Base-by-base conservation (phyloP, 2,113 vertebrate genomes). In the Percopsis transmontana region DNA sequence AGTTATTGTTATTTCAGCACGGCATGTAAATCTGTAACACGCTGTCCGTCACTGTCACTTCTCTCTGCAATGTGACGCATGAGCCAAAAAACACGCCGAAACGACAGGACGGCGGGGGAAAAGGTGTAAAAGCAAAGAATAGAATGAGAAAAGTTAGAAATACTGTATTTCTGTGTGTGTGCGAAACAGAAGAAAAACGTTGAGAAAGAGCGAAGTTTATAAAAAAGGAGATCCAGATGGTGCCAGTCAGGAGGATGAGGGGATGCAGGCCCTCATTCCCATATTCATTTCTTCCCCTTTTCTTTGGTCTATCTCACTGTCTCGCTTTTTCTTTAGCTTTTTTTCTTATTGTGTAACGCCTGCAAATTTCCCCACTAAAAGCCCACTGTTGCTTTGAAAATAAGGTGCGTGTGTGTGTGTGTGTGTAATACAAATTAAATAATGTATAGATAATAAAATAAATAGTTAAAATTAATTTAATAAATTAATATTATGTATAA, bases 1-100 rank as follows among this genome's bases (percentile, higher is more conserved):
- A 74, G 83, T 88, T 91, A 87, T 89, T 90, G 88, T 83, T 78
- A 61, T 89, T 85, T 89, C 77, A 68, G 72, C 68, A 64, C 65
- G 71, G 76, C 76, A 72, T 79, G 81, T 82, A 86, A 90, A 89
- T 87, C 82, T 86, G 52, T 53, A 64, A 58, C 44, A 33, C 62
- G 48, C 63, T 39, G 81, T 86, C 81, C 86, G 82, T 88, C 83
- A 82, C 58, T 20, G 63, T 48, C 19, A 10, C 42, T 2, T n/a
- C 62, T 68, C 83, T 81, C 70, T 71, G 58, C 19, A 54, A 23
- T 57, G 67, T 64, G 68, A 77, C 40, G 66, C 63, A 58, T 74
- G 74, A 59, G 69, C n/a, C 14, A 33, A 69, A 63, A 59, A 33
- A 52, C 33, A 18, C 14, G n/a, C 18, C 18, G 39, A 59, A 27